Percentiles rank a stretch among this genome's conserved stretches.
Conservation (phyloP, 2,888 invertebrate genomes). For the Octodonta nipae region DNA sequence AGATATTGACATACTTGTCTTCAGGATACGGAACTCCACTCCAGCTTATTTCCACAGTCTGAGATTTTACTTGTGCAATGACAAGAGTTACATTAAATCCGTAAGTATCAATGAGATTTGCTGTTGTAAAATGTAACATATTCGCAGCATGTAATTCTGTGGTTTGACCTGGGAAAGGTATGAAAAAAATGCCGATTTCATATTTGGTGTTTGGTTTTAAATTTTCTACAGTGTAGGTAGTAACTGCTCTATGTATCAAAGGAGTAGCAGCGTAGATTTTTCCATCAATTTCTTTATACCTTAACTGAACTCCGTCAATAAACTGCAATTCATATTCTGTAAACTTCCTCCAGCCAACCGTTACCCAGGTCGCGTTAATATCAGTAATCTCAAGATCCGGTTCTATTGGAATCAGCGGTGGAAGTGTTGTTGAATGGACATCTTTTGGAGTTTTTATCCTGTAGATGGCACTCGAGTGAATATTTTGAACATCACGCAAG, state of each 20-base stretch:
- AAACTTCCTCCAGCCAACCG: slow-evolving; percentile 70
- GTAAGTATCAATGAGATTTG: slow-evolving; percentile 63
- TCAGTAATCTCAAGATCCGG: slow-evolving; percentile 59
- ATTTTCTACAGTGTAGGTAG: slow-evolving; percentile 62
- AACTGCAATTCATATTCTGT: slow-evolving; percentile 66
- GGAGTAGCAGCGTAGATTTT: slow-evolving; percentile 77
- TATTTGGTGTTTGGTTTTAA: slow-evolving; percentile 66
- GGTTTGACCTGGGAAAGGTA: slow-evolving; percentile 66
- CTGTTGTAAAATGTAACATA: slow-evolving; percentile 56
- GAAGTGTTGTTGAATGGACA: slow-evolving; percentile 38
- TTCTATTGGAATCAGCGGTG: slow-evolving; percentile 53
- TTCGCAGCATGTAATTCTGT: slow-evolving; percentile 65
- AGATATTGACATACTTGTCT: slow-evolving; percentile 81
- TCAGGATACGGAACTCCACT: slow-evolving; percentile 76
- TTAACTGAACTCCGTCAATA: slow-evolving; percentile 77
- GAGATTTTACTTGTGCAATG: slow-evolving; percentile 60
- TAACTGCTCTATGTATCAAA: slow-evolving; percentile 68
- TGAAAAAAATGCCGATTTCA: slow-evolving; percentile 69
- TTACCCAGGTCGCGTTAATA: slow-evolving; percentile 65
- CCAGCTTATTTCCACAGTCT: slow-evolving; percentile 68
- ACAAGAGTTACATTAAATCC: slow-evolving; percentile 69
- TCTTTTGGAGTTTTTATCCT: slow-evolving; percentile 55
- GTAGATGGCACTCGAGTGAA: slow-evolving; percentile 64
- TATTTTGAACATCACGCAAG: slow-evolving; percentile 61
- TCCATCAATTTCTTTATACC: slow-evolving; percentile 69